phyloP scores from a whole-genome alignment of 2,113 vertebrate species.

The Gorsachius goisagi region DNA sequence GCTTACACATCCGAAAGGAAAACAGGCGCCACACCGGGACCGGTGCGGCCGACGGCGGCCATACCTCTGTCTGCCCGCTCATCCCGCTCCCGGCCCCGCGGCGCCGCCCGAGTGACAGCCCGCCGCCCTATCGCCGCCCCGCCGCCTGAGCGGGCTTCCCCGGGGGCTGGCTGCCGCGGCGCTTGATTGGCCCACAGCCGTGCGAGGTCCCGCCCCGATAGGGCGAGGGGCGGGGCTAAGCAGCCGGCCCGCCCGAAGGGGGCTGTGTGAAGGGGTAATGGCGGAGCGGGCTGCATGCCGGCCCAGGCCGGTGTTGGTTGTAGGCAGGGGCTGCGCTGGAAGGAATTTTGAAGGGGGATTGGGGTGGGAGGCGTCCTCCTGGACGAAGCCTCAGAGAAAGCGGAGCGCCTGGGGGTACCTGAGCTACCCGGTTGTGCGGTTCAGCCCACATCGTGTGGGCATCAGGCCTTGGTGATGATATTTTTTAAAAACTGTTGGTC shows the following conservation, averaged over 20 bases:
- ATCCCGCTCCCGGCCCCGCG: neutral
- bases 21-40: too few relatives aligned
- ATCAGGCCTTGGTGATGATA: accelerated
- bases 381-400: too few relatives aligned
- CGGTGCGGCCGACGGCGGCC: accelerated
- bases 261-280: accelerated
- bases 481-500: neutral
- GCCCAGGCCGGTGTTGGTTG: too few relatives aligned
- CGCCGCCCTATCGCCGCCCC: neutral
- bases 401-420: too few relatives aligned
- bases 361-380: neutral
- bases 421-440: accelerated
- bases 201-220: accelerated
- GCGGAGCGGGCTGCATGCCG: accelerated
- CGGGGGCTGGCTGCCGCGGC: accelerated
- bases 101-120: neutral
- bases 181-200: neutral
- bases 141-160: accelerated
- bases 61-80: neutral
- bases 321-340: neutral
- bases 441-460: accelerated
- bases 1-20: too few relatives aligned
- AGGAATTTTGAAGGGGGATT: neutral
- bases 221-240: accelerated
- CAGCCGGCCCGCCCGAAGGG: accelerated